Evolutionary conservation across 2,888 invertebrate species (phyloP), one percentile per base, ranked within the genome.

Genomic region (Gibbula magus): DNA sequence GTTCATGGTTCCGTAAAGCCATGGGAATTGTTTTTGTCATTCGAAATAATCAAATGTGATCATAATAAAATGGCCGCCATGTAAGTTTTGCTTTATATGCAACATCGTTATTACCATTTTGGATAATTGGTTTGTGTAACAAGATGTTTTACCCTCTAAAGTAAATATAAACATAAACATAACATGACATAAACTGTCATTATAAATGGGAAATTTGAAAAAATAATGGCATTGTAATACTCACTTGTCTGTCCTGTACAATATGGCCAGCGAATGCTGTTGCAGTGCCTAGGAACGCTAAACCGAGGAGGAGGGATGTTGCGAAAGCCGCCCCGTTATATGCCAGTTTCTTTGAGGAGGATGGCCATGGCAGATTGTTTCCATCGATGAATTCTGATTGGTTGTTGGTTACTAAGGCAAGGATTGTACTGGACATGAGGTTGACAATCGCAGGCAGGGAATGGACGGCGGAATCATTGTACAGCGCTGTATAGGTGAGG

Each of bases 171-270:
- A n/a, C n/a, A n/a, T n/a, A n/a, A n/a, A n/a, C n/a, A n/a, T n/a
- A n/a, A n/a, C n/a, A n/a, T n/a, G n/a, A n/a, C n/a, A n/a, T n/a
- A n/a, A n/a, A n/a, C n/a, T n/a, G n/a, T n/a, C n/a, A n/a, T n/a
- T n/a, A n/a, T n/a, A n/a, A n/a, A n/a, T n/a, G n/a, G n/a, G n/a
- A n/a, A n/a, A n/a, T n/a, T n/a, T n/a, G n/a, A n/a, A n/a, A n/a
- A n/a, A n/a, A n/a, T n/a, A n/a, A n/a, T n/a, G n/a, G n/a, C n/a
- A n/a, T n/a, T n/a, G n/a, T 54, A 73, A 67, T 51, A 84, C 92
- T 92, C 90, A 96, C 96, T 95, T 97, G 96, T 91, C 96, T 94
- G 92, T 97, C 97, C 90, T 96, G 95, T 0, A 97, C 96, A 93
- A 96, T 95, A 86, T 96, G 96, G 7, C 96, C 95, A 0, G 96